Evolutionary conservation across 1,140 invertebrate genomes (phyloP).

Genomic region (Drosophila santomea): DNA sequence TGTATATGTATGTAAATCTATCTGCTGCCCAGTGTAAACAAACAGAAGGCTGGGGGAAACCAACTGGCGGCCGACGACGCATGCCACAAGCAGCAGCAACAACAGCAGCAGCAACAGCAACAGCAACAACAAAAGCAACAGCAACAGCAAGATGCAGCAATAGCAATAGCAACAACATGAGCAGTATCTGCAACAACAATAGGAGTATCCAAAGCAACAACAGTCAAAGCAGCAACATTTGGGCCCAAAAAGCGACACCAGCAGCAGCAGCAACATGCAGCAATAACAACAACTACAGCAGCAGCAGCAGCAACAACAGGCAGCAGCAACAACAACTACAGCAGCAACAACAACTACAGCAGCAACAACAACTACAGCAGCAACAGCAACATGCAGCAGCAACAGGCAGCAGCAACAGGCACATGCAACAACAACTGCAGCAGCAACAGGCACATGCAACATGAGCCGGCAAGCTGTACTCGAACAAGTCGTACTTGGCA

Average conservation of each 20-base stretch:
- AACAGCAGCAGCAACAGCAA: not conserved
- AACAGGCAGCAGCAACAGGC: slow-evolving; percentile 2
- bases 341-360: too few species aligned
- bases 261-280: not conserved
- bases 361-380: slow-evolving; percentile 12
- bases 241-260: too few species aligned
- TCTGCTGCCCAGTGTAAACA: slow-evolving; percentile 69
- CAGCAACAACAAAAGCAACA: not conserved
- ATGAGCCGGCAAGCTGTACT: slow-evolving; percentile 36
- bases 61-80: slow-evolving; percentile 23
- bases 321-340: slow-evolving; percentile 1
- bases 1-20: too few species aligned
- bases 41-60: slow-evolving; percentile 70
- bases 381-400: slow-evolving; percentile 17
- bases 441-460: not conserved
- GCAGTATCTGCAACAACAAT: not conserved
- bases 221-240: too few species aligned
- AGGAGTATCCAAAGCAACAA: too few species aligned
- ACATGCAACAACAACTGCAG: slow-evolving; percentile 6
- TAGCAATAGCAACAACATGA: not conserved
- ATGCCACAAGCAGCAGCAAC: slow-evolving; percentile 40
- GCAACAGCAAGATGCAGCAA: too few species aligned
- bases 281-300: not conserved
- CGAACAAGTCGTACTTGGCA: slow-evolving; percentile 52
- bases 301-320: slow-evolving; percentile 1